Evolutionary conservation across 2,797 vertebrate genomes (phyloP), one percentile per base, ranked within the genome.

Genomic region (Buphagus erythrorhynchus): DNA sequence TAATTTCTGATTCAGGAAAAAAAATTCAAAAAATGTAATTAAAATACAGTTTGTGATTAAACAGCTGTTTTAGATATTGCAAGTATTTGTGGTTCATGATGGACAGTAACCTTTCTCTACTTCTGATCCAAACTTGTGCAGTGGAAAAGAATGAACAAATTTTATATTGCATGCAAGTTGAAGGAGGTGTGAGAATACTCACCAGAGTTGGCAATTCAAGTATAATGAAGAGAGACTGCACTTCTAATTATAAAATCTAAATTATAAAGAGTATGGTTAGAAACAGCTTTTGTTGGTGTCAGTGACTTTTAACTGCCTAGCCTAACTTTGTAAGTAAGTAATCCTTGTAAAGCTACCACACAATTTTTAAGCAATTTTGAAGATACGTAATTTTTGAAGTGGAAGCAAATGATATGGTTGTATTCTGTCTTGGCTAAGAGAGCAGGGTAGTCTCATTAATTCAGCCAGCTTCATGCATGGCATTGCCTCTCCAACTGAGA

Each of bases 321-420:
- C 26, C 55, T 68, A 51, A 61, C 26, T 42, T 29, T 38, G 7
- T 69, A 52, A 33, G 20, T 13, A 67, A 82, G 11, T 62, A 54
- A 19, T 88, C 36, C 8, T 62, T 78, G 8, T 61, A 43, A 75
- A 49, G 16, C 62, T 45, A n/a, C 6, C 21, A 2, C 40, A 16
- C 25, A 31, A 16, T 25, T 71, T 86, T 68, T 28, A 55, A 91
- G 33, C 16, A 36, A 26, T 26, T 59, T 54, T 19, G 15, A 81
- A 29, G 16, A 5, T 21, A 5, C 0, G 2, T n/a, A 13, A 5
- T 67, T 67, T 65, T 69, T n/a, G 0, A 38, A 67, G 19, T 38
- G 18, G 26, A 63, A 78, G 3, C 33, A 61, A 63, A 13, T 43
- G 0, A 6, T 35, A 1, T 38, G 36, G 22, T 26, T 66, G 31